A percentile compares a stretch with the other conserved stretches of the same genome.
These are phyloP conservation scores for Nymphalis io DNA, from an alignment of 1,140 invertebrate species.

Conservation along the genomic window DNA sequence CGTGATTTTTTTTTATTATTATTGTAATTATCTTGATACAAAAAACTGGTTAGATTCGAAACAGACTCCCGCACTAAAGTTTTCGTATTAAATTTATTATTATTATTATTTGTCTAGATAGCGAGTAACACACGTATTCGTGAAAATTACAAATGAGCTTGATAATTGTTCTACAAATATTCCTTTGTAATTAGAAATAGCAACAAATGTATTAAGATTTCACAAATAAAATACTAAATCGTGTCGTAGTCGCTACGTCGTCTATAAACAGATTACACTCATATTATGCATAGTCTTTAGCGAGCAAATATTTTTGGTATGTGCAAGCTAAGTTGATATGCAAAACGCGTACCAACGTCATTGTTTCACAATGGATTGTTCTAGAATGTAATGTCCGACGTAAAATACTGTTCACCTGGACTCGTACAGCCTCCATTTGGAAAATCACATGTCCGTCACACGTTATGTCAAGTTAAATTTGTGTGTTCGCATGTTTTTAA, in stretches of 20 bases:
- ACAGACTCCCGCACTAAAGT: no score
- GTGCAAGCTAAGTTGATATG: conserved; percentile 50
- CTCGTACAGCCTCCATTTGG: conserved; percentile 9
- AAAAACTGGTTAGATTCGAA: no score
- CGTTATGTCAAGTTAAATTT: background rate
- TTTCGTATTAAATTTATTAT: no score
- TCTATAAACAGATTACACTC: conserved; percentile 3
- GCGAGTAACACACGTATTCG: no score
- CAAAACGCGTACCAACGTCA: conserved; percentile 50
- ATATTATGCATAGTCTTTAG: conserved; percentile 39
- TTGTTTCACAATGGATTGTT: conserved; percentile 53
- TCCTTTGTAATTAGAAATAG: background rate
- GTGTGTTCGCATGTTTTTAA: background rate
- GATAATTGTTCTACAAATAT: no score
- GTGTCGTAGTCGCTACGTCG: conserved; percentile 3
- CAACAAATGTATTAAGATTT: background rate
- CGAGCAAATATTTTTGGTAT: conserved; percentile 43
- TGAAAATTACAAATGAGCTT: no score
- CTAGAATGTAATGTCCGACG: conserved; percentile 47
- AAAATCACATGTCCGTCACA: background rate
- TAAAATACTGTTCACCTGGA: conserved; percentile 33
- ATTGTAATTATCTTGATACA: no score
- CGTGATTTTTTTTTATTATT: no score
- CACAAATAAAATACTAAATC: background rate
- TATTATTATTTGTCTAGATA: no score